phyloP scores from a whole-genome alignment of 2,113 vertebrate species.

The Trichechus manatus region DNA sequence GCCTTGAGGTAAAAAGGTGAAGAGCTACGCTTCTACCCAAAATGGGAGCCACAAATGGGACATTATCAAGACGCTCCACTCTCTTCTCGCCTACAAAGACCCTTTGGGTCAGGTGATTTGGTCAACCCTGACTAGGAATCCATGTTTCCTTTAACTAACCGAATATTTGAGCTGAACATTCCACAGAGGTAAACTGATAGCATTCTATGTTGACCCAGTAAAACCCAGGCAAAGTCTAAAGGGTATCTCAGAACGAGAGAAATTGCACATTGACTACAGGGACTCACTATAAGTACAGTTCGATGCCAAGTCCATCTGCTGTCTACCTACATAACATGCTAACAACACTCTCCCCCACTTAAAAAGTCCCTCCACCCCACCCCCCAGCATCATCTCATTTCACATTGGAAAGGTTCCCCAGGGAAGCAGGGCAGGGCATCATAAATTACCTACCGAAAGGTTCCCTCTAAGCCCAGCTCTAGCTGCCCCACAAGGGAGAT shows the following conservation, averaged over 20 bases:
- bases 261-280: background rate
- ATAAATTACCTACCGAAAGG: background rate
- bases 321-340: rapidly evolving
- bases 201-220: background rate
- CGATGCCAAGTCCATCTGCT: background rate
- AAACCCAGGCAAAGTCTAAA: constrained; percentile 50
- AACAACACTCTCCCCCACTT: rapidly evolving
- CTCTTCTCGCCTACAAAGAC: background rate
- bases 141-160: background rate
- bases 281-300: rapidly evolving
- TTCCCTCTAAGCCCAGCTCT: background rate
- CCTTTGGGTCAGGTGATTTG: background rate
- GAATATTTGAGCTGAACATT: background rate
- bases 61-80: rapidly evolving
- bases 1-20: constrained; percentile 62
- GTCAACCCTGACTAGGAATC: background rate
- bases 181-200: constrained; percentile 55
- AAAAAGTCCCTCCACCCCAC: rapidly evolving
- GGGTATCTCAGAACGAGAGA: constrained; percentile 9
- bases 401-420: rapidly evolving
- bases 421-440: background rate
- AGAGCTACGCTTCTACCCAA: background rate
- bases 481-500: background rate
- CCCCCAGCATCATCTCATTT: rapidly evolving
- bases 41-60: rapidly evolving